Conservation (phyloP, 1,140 invertebrate genomes). For the Megalopta genalis region DNA sequence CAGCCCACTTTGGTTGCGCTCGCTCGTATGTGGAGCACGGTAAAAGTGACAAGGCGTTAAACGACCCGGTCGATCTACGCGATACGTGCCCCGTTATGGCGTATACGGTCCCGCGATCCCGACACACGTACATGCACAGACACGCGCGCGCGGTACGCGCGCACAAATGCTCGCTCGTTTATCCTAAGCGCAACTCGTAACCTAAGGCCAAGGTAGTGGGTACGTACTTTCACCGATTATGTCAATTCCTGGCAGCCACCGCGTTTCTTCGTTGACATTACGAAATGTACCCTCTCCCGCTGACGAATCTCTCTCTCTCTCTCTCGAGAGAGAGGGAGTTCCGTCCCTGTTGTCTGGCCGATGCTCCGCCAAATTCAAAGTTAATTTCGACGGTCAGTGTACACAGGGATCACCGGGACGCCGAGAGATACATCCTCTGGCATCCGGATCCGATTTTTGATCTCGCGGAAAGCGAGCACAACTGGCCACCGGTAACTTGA, state of each 20-base stretch:
- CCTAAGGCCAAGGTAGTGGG: constrained; percentile 65
- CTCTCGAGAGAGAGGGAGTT: no score
- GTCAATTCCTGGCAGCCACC: constrained; percentile 52
- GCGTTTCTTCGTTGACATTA: constrained; percentile 51
- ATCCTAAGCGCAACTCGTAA: constrained; percentile 56
- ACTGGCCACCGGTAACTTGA: no score
- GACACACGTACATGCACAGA: no score
- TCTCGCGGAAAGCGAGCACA: no score
- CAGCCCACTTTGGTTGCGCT: constrained; percentile 49
- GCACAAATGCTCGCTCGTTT: constrained; percentile 29
- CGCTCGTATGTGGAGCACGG: constrained; percentile 65
- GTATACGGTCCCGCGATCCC: constrained; percentile 15
- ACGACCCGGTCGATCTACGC: constrained; percentile 38
- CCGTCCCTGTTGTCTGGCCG: not conserved
- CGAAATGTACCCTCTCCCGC: constrained; percentile 15
- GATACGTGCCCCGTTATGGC: constrained; percentile 55
- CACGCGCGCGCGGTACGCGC: no score
- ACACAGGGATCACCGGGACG: not conserved
- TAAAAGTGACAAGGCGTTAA: constrained; percentile 59
- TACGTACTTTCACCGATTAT: constrained; percentile 66
- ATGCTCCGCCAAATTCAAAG: not conserved
- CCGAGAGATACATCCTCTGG: not conserved
- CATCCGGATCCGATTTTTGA: no score
- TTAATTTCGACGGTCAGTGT: constrained; percentile 12
- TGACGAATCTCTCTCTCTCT: constrained; percentile 7